Conservation (phyloP, 2,888 invertebrate genomes). For the Mimumesa dahlbomi region DNA sequence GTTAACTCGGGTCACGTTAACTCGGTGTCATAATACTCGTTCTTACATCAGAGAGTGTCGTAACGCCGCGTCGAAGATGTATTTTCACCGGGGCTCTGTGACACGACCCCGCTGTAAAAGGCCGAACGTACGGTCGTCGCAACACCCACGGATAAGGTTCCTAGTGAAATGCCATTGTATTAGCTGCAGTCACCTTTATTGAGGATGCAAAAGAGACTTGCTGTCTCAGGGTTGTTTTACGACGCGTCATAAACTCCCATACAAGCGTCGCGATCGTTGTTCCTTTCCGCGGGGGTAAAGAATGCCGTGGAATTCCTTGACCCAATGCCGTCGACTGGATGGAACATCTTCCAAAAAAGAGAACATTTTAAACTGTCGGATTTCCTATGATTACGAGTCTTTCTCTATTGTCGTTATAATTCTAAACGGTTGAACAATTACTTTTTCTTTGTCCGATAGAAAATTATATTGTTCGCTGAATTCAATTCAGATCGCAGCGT, state of each 20-base stretch:
- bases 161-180: conserved; percentile 33
- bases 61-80: background rate
- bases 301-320: conserved; percentile 29
- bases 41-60: conserved; percentile 6
- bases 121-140: background rate
- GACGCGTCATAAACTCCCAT: conserved; percentile 51
- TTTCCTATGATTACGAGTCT: no score
- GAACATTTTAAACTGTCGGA: no score
- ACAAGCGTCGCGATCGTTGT: conserved; percentile 31
- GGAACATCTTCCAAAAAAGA: background rate
- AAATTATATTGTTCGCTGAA: no score
- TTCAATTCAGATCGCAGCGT: no score
- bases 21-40: background rate
- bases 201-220: conserved; percentile 38
- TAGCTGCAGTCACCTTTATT: conserved; percentile 44
- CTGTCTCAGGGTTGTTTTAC: conserved; percentile 49
- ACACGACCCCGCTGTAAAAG: conserved; percentile 11
- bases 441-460: no score
- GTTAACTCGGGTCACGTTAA: background rate
- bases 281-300: background rate
- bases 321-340: conserved; percentile 6
- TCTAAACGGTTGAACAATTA: no score
- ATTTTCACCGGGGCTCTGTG: background rate
- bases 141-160: conserved; percentile 16
- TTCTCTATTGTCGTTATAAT: no score